Percentiles rank a stretch among this genome's conserved stretches.
Evolutionary conservation across 2,113 vertebrate species (phyloP).

Genomic region (Hippocampus comes): DNA sequence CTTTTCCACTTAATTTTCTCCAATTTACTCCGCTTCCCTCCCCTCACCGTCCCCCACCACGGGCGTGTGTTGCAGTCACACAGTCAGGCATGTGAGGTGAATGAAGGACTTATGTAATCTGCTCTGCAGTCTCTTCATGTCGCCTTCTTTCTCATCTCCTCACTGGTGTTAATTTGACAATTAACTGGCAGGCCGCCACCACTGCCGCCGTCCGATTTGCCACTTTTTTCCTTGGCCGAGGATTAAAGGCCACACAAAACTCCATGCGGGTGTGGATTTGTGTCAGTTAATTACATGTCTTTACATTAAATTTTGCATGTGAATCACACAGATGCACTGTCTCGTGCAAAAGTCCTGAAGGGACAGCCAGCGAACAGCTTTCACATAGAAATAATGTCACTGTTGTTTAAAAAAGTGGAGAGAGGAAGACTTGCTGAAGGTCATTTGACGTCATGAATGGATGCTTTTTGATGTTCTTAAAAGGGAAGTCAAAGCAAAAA

Average conservation of each 20-base stretch:
- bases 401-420: neutral
- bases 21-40: constrained; percentile 61
- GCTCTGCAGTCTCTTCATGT: constrained; percentile 33
- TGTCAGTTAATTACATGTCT: constrained; percentile 3
- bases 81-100: constrained; percentile 71
- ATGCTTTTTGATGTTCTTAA: neutral
- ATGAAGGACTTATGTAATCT: constrained; percentile 71
- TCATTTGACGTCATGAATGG: neutral
- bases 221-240: neutral
- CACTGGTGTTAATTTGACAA: constrained; percentile 23
- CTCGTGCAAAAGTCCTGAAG: neutral
- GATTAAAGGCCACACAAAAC: neutral
- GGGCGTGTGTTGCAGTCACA: constrained; percentile 68
- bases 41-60: constrained; percentile 36
- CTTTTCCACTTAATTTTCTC: constrained; percentile 61
- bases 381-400: neutral
- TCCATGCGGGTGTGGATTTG: neutral
- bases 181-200: constrained; percentile 4
- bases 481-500: too few species aligned
- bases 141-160: neutral
- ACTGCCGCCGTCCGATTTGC: neutral
- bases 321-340: neutral
- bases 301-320: neutral
- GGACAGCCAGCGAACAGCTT: neutral
- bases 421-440: neutral